Conservation (phyloP, 1,140 invertebrate species). For the Camponotus floridanus region DNA sequence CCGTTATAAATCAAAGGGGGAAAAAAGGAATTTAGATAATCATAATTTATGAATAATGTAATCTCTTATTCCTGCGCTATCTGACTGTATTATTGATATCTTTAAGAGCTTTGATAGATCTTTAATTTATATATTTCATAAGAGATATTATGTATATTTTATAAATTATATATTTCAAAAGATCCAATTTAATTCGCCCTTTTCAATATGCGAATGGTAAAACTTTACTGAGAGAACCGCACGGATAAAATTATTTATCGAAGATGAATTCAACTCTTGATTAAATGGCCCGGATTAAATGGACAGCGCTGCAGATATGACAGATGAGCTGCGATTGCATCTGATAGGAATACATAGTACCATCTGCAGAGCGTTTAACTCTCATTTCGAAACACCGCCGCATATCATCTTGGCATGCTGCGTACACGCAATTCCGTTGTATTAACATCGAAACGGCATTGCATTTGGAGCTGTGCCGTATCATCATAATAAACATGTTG, state of each 20-base stretch:
- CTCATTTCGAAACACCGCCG: conserved; percentile 40
- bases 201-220: not conserved
- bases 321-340: conserved; percentile 39
- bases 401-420: conserved; percentile 51
- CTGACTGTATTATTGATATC: not conserved
- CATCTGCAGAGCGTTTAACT: conserved; percentile 42
- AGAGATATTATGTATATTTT: too few species aligned
- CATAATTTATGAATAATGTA: not conserved
- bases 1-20: not conserved
- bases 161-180: too few species aligned
- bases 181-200: not conserved
- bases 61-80: not conserved
- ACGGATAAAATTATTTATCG: conserved; percentile 15
- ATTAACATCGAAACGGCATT: not conserved
- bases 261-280: conserved; percentile 26
- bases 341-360: conserved; percentile 47
- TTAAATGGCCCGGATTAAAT: conserved; percentile 37
- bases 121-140: too few species aligned
- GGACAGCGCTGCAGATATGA: conserved; percentile 39
- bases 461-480: conserved; percentile 21
- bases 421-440: conserved; percentile 36
- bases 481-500: conserved; percentile 38
- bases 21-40: conserved; percentile 16
- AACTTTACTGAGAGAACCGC: not conserved
- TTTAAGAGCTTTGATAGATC: not conserved